Evolutionary conservation across 2,113 vertebrate genomes (phyloP).

Genomic region (Oplegnathus fasciatus): DNA sequence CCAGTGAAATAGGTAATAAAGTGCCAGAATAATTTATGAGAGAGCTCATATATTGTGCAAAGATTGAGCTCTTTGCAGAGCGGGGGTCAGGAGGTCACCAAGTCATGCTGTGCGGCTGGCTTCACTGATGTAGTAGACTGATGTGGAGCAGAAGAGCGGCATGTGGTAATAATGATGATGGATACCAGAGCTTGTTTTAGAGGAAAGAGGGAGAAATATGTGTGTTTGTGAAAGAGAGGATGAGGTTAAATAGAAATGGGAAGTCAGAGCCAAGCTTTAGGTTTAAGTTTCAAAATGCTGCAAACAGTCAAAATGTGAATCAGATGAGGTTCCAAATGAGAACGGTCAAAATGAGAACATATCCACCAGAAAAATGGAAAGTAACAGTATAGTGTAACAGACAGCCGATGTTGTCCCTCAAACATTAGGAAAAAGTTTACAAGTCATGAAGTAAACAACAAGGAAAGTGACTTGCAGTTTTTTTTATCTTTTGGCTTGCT

Average conservation of each 20-base stretch:
- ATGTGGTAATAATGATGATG: background rate
- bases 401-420: too few relatives aligned
- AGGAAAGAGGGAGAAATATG: background rate
- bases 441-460: too few relatives aligned
- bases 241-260: background rate
- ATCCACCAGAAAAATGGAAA: too few relatives aligned
- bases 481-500: too few relatives aligned
- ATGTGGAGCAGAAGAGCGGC: background rate
- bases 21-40: background rate
- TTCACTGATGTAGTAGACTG: background rate
- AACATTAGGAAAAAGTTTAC: too few relatives aligned
- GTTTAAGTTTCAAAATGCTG: too few relatives aligned
- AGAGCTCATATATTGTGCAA: background rate
- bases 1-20: background rate
- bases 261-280: too few relatives aligned
- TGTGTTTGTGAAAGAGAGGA: background rate
- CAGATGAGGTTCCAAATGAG: too few relatives aligned
- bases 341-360: too few relatives aligned
- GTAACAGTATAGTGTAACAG: too few relatives aligned
- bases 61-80: background rate
- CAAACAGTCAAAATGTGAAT: too few relatives aligned
- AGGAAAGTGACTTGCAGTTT: too few relatives aligned
- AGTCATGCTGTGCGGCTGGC: background rate
- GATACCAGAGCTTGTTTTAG: background rate
- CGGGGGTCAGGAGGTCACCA: conserved; percentile 3